These are phyloP conservation scores for Eidolon helvum DNA, from an alignment of 2,113 vertebrate species.

Conservation along the genomic window DNA sequence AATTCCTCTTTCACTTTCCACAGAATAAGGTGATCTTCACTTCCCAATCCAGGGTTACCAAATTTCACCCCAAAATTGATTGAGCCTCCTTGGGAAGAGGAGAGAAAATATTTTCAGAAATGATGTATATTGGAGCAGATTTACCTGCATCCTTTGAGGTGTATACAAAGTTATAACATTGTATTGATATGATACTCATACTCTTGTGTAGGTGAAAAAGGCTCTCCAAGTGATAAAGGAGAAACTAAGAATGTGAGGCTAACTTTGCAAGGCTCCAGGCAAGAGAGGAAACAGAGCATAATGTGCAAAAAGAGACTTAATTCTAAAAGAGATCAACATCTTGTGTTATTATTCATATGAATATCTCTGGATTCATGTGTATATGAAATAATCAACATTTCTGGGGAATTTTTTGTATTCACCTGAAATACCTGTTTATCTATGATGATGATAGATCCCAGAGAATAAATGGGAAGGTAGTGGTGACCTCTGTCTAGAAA, in stretches of 20 bases:
- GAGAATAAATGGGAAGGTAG: not conserved
- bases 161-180: not conserved
- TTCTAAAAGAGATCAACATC: not conserved
- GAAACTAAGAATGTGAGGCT: not conserved
- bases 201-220: not conserved
- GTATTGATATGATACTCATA: no score
- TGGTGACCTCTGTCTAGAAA: not conserved
- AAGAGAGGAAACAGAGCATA: not conserved
- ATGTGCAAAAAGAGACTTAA: not conserved
- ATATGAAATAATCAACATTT: not conserved
- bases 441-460: not conserved
- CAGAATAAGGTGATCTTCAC: constrained; percentile 71
- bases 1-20: constrained; percentile 74
- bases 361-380: not conserved
- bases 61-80: constrained; percentile 10
- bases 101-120: constrained; percentile 1
- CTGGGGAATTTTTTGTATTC: not conserved
- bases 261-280: not conserved
- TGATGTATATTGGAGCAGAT: not conserved
- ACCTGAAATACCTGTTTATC: not conserved
- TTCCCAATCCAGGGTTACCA: constrained; percentile 54
- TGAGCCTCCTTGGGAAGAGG: not conserved
- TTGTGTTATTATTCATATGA: not conserved
- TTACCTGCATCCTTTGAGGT: not conserved
- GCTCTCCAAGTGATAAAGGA: not conserved